A percentile compares a stretch with the other conserved stretches of the same genome.
Conservation (phyloP, 2,797 vertebrate species). For the Knipowitschia caucasica region DNA sequence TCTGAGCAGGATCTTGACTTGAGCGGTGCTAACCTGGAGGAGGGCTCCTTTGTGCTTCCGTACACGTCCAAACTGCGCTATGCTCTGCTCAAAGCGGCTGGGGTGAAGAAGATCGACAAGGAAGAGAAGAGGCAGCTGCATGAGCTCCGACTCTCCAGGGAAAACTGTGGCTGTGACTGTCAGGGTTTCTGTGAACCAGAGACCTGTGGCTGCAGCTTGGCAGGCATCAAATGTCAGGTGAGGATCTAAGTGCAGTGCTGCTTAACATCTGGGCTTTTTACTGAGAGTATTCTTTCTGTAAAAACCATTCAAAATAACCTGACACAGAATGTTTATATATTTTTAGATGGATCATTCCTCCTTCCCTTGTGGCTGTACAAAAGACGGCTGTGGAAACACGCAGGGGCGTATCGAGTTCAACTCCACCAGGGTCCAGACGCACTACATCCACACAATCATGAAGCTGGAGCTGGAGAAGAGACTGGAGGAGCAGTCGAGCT, state of each 20-base stretch:
- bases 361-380: conserved; percentile 95
- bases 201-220: conserved; percentile 92
- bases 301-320: background rate
- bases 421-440: conserved; percentile 90
- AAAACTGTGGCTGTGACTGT: conserved; percentile 93
- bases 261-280: background rate
- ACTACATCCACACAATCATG: conserved; percentile 96
- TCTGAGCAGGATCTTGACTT: conserved; percentile 84
- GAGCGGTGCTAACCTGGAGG: conserved; percentile 77
- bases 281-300: background rate
- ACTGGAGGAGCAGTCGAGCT: conserved; percentile 76
- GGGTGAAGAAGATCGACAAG: conserved; percentile 92
- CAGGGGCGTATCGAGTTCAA: conserved; percentile 95
- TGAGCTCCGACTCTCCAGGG: conserved; percentile 86
- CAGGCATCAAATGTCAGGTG: conserved; percentile 97
- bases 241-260: conserved; percentile 11
- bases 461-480: conserved; percentile 93
- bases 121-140: conserved; percentile 93
- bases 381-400: conserved; percentile 90
- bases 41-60: conserved; percentile 88
- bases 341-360: conserved; percentile 93
- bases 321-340: background rate
- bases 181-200: conserved; percentile 92
- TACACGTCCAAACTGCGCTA: conserved; percentile 86
- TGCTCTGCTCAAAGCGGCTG: conserved; percentile 83